Evolutionary conservation across 2,797 vertebrate genomes (phyloP).

Genomic region (Trachurus trachurus): DNA sequence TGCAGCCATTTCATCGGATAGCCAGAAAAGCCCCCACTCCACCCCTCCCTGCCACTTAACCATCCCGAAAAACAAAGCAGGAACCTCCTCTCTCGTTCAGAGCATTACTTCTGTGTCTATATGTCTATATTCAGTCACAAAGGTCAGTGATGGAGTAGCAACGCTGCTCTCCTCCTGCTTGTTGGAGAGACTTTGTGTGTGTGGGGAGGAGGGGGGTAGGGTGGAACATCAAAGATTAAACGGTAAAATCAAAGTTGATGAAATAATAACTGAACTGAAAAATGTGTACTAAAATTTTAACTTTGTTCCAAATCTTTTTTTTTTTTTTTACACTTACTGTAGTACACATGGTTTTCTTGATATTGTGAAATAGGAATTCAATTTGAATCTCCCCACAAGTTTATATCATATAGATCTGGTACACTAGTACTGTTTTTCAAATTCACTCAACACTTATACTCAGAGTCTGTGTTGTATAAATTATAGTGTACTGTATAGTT

Average conservation of each 20-base stretch:
- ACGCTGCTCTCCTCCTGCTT: neutral
- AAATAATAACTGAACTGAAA: constrained; percentile 17
- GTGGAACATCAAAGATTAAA: neutral
- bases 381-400: too few relatives aligned
- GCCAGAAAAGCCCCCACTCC: constrained; percentile 1
- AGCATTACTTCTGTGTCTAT: constrained; percentile 2
- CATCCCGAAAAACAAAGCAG: neutral
- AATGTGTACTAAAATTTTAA: neutral
- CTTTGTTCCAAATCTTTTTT: too few relatives aligned
- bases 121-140: neutral
- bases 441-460: too few relatives aligned
- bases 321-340: too few relatives aligned
- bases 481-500: too few relatives aligned
- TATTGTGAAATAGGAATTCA: too few relatives aligned
- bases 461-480: too few relatives aligned
- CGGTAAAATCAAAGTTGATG: constrained; percentile 21
- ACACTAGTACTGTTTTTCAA: too few relatives aligned
- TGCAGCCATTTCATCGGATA: constrained; percentile 30
- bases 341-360: too few relatives aligned
- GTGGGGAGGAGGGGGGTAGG: neutral
- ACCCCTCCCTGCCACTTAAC: neutral
- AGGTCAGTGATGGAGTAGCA: constrained; percentile 31
- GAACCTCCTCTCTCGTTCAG: constrained; percentile 11
- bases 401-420: too few relatives aligned
- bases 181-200: neutral